These are phyloP conservation scores for Thoracochromis brauschi DNA, from an alignment of 2,113 vertebrate species.

Conservation along the genomic window DNA sequence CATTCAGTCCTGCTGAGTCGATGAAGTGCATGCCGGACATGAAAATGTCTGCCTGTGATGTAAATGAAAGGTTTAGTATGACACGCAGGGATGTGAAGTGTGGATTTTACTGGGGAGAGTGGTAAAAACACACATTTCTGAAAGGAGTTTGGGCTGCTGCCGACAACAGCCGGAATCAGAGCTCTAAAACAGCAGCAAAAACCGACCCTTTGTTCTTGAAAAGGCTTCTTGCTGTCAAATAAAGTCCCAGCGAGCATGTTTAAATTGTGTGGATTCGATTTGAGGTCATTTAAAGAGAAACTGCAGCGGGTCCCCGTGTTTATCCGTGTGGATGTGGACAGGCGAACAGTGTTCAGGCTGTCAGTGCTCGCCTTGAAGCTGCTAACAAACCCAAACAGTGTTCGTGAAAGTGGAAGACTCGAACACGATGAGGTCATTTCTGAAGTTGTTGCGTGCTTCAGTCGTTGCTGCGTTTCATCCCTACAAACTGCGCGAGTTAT, in stretches of 20 bases:
- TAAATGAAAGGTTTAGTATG: rapidly evolving
- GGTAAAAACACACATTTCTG: neutral
- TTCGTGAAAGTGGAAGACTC: neutral
- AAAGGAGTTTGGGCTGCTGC: neutral
- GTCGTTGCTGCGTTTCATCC: neutral
- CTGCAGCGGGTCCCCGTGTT: neutral
- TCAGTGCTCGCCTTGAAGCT: neutral
- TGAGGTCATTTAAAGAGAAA: neutral
- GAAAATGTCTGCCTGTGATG: rapidly evolving
- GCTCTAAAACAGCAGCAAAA: neutral
- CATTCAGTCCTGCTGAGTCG: rapidly evolving
- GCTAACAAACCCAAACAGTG: neutral
- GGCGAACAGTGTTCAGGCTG: neutral
- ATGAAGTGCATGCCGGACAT: neutral
- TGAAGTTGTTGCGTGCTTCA: neutral
- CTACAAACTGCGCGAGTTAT: neutral
- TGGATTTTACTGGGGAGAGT: neutral
- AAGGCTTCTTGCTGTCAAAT: rapidly evolving
- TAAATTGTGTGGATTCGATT: neutral
- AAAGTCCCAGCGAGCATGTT: neutral
- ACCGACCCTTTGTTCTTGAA: neutral
- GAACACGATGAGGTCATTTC: neutral
- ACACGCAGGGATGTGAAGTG: rapidly evolving
- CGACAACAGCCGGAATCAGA: neutral
- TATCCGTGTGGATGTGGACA: neutral